Evolutionary conservation across 2,888 invertebrate species (phyloP), one percentile per base, ranked within the genome.

Genomic region (Orthonychiurus folsomi): DNA sequence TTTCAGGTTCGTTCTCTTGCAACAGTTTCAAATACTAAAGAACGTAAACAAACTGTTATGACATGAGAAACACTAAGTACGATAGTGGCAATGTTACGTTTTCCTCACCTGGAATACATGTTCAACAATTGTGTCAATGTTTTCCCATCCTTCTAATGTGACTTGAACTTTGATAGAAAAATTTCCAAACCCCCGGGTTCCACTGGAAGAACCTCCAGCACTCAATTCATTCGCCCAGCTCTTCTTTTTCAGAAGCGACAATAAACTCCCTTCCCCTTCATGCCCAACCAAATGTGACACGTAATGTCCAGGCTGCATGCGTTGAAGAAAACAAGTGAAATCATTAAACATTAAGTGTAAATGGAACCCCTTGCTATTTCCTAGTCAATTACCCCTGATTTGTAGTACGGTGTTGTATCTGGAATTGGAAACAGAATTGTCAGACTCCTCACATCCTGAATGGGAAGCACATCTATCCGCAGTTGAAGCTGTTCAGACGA

Each of bases 161-260:
- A 97, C 80, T 77, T 95, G 93, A 3, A 95, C 87, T 64, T 77
- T 78, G 15, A 83, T 85, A 20, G 85, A 86, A 78, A 95, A 94
- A 79, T 94, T 93, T 1, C 86, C 88, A 76, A 94, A 93, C 0
- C 93, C 96, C 62, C 88, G 83, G 26, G 83, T 81, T 60, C 87
- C 84, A 5, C 9, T 52, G 12, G 21, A 5, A 62, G 87, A 84
- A 9, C 5, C 37, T 9, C 37, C 93, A 0, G 89, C 89, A 59
- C 87, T 82, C 61, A 96, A 79, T 73, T 86, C 87, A 77, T 90
- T 95, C 58, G 89, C 91, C 95, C 95, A 96, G 2, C 93, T 92
- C 64, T 83, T 82, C 0, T 84, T 82, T 75, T 93, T 93, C 56
- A 97, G 80, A 59, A 87, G 87, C 0, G 94, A 88, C 66, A 96